Evolutionary conservation across 1,140 invertebrate species (phyloP).

Genomic region (Stegodyphus mimosarum): DNA sequence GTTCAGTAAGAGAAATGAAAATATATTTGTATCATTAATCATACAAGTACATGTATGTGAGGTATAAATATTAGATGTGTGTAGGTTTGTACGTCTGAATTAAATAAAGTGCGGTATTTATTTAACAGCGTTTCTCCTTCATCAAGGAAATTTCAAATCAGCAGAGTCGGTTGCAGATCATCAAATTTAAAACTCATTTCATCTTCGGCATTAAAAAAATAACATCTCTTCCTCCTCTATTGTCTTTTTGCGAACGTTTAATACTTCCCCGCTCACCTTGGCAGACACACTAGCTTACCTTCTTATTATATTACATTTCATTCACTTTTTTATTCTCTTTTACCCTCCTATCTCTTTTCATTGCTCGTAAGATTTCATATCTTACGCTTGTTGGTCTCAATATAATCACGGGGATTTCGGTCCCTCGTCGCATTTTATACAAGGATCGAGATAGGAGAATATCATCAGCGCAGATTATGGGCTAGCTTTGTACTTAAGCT

Average conservation of each 20-base stretch:
- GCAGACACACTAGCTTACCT: not conserved
- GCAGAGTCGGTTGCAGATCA: slow-evolving; percentile 1
- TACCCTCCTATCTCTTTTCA: slow-evolving; percentile 1
- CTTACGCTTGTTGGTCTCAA: slow-evolving; percentile 40
- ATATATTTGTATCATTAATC: no score
- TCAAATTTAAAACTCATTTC: slow-evolving; percentile 28
- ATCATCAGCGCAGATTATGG: slow-evolving; percentile 38
- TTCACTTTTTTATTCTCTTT: slow-evolving; percentile 4
- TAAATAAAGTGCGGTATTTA: no score
- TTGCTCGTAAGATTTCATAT: slow-evolving; percentile 39
- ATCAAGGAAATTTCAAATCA: not conserved
- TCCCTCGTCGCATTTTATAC: slow-evolving; percentile 3
- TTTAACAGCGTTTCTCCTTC: not conserved
- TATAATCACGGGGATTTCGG: slow-evolving; percentile 29
- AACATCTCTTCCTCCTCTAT: not conserved
- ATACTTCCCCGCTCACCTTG: not conserved
- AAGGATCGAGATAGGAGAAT: not conserved
- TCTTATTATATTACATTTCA: slow-evolving; percentile 29
- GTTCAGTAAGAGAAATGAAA: no score
- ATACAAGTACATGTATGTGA: no score
- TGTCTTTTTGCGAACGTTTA: not conserved
- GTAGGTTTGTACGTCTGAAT: no score
- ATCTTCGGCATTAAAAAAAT: not conserved
- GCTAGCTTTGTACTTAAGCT: slow-evolving; percentile 43
- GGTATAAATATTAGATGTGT: no score